Evolutionary conservation across 1,140 invertebrate genomes (phyloP), one percentile per base, ranked within the genome.

Genomic region (Hyles vespertilio): DNA sequence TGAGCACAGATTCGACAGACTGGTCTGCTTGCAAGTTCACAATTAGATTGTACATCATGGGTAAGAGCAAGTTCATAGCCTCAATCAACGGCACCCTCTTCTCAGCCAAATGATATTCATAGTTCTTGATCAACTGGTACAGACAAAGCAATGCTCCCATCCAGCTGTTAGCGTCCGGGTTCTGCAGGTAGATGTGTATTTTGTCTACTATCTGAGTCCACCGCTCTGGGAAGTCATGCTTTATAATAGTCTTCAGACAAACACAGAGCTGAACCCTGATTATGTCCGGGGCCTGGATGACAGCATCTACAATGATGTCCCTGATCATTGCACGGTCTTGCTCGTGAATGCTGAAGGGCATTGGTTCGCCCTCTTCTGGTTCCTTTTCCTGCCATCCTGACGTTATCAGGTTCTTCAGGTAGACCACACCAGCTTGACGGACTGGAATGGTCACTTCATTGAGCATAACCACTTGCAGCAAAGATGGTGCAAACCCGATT

Each of bases 171-270:
- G 94, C 92, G 77, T 99, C 97, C 12, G 89, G 87, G 76, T 91
- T 92, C 80, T 91, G 91, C 51, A 92, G 66, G 61, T 91, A 92
- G 54, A 91, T 91, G 59, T 92, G 92, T 46, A 99, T 96, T 90
- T 99, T 99, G 78, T 99, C 97, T 10, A 98, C 96, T 74, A 99
- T 94, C 85, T 96, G 95, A 1, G 97, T 95, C 98, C 98, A 99
- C 73, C 96, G 91, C 51, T 94, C 94, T 50, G 98, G 98, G 82
- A 99, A 99, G 81, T 99, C 98, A 88, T 95, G 92, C 81, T 98
- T 98, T 7, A 99, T 95, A 63, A 99, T 98, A 65, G 94, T 94
- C 85, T 94, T 95, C 7, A 99, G 93, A 84, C 96, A 98, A 5
- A 97, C 94, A 68, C 96, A 96, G 12, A 99, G 90, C 87, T 99